Base-by-base conservation (phyloP, 2,797 vertebrate species). In the Sarcophilus harrisii region DNA sequence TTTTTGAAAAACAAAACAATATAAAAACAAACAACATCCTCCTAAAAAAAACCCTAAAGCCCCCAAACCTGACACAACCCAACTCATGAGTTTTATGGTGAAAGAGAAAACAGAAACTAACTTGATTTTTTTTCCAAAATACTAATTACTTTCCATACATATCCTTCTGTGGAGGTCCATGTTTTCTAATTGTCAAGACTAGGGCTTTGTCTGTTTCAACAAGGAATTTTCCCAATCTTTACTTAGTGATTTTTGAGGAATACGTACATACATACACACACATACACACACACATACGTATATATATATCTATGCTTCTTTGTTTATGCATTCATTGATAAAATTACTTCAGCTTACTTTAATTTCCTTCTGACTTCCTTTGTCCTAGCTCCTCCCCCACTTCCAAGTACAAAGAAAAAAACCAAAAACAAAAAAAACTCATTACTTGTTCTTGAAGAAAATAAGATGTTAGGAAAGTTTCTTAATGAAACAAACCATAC, bases 401-500 rank as follows among this genome's bases (percentile, higher is more conserved):
- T 55, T 73, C 38, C 73, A 87, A 87, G 21, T 38, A 91, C 29
- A 29, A 13, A 45, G 92, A 27, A 55, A 4, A 45, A 87, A 38
- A 81, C 32, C 18, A 87, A 29, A 60, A 2, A 29, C 30, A 2
- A 94, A 95, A 87, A 92, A 92, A 91, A 13, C 12, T 95, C 92
- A 93, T 87, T 96, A 73, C 58, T 94, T 91, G 45, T 95, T 52
- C 21, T 73, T 66, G 93, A 92, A 58, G 1, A 92, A 95, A 90
- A 60, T 93, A n/a, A 92, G 60, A 55, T 59, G n/a, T 96, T 93
- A 81, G 91, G 55, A 97, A 97, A 93, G 6, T 94, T 95, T 97
- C 97, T 97, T 97, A 98, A 95, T 62, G 94, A 32, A 97, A 52
- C 18, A 95, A 55, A 92, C 93, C 4, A 90, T 57, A 94, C 59